Conservation (phyloP, 2,113 vertebrate species). For the Melanocharis versteri region DNA sequence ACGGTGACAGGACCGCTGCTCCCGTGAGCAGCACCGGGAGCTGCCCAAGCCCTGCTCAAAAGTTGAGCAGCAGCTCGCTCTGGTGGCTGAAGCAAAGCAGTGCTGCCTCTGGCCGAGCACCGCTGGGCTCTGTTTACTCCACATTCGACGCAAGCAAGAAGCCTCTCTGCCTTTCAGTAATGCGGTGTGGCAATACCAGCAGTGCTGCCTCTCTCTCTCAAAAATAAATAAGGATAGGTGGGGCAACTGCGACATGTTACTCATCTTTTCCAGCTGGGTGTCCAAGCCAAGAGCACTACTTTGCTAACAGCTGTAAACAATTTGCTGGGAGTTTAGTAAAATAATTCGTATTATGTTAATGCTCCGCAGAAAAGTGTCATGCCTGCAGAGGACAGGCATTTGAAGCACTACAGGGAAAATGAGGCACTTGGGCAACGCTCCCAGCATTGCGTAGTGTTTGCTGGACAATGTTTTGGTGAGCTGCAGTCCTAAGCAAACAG, state of each 20-base stretch:
- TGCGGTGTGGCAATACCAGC: neutral
- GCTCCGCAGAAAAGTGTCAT: neutral
- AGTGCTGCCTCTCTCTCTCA: neutral
- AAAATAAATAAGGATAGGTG: neutral
- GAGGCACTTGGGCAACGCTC: neutral
- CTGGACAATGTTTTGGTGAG: neutral
- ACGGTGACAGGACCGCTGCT: neutral
- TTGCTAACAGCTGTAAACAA: conserved; percentile 1
- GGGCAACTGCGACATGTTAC: neutral
- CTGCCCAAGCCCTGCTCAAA: neutral
- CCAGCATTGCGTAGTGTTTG: neutral
- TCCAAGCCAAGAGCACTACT: neutral
- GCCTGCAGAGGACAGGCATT: neutral
- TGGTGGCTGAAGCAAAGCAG: neutral
- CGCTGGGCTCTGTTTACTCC: fast-evolving
- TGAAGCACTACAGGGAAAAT: neutral
- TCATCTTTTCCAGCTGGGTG: neutral
- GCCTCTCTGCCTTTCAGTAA: neutral
- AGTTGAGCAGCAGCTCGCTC: conserved; percentile 62
- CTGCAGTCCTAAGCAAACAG: neutral
- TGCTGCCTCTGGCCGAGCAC: neutral
- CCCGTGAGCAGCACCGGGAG: fast-evolving
- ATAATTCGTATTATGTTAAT: neutral
- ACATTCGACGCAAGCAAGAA: neutral
- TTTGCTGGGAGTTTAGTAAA: neutral